These are phyloP conservation scores for Schizopygopsis malacanthus DNA, from an alignment of 2,797 vertebrate genomes.

Conservation along the genomic window DNA sequence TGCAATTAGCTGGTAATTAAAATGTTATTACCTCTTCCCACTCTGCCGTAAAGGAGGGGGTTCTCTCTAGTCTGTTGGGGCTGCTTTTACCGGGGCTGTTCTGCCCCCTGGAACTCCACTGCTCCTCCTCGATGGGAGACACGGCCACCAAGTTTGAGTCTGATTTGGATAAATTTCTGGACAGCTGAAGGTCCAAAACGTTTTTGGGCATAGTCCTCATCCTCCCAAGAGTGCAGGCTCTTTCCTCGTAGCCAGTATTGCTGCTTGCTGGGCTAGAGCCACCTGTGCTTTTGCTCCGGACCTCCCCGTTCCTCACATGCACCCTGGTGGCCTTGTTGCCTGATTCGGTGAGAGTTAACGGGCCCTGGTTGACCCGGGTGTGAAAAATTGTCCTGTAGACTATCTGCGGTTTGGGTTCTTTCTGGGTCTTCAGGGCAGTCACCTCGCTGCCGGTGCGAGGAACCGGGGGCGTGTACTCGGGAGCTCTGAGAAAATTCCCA, in stretches of 20 bases:
- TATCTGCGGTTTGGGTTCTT: constrained; percentile 87
- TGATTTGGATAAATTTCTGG: constrained; percentile 92
- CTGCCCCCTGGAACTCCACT: constrained; percentile 78
- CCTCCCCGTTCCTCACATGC: constrained; percentile 74
- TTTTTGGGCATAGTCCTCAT: constrained; percentile 91
- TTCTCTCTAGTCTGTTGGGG: constrained; percentile 87
- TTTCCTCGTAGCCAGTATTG: constrained; percentile 82
- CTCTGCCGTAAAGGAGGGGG: constrained; percentile 95
- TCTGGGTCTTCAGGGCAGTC: constrained; percentile 65
- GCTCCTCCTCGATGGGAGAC: constrained; percentile 87
- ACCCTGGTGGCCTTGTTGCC: constrained; percentile 6
- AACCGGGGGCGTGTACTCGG: constrained; percentile 73
- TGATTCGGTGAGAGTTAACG: constrained; percentile 31
- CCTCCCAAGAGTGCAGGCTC: constrained; percentile 93
- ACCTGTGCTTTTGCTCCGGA: constrained; percentile 67
- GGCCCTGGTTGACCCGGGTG: constrained; percentile 84
- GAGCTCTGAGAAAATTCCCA: constrained; percentile 72
- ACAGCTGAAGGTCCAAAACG: constrained; percentile 89
- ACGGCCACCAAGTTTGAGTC: constrained; percentile 92
- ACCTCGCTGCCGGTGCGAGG: constrained; percentile 70
- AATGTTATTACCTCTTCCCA: constrained; percentile 91
- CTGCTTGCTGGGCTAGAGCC: constrained; percentile 25
- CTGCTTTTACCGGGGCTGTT: constrained; percentile 76
- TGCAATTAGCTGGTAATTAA: constrained; percentile 46
- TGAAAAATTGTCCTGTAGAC: constrained; percentile 94